Base-by-base conservation (phyloP, 2,888 invertebrate genomes). In the Hetaerina titia region DNA sequence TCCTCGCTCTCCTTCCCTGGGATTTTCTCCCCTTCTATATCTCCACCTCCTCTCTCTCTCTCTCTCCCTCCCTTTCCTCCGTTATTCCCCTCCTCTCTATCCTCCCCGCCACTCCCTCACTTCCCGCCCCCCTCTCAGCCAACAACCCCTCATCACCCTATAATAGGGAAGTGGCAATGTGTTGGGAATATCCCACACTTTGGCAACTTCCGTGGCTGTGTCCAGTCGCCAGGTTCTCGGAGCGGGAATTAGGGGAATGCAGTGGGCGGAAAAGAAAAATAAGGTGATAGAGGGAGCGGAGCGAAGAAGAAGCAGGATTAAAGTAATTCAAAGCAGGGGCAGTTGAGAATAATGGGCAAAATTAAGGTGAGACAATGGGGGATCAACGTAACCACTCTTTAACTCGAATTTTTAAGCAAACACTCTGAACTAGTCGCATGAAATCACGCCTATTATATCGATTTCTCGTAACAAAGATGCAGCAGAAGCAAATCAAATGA, bases 171-270 rank as follows among this genome's bases (percentile, higher is more conserved):
- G 81, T 81, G 81, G 81, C 81, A 81, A 81, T 81, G 25, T 31
- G 81, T 81, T 81, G 31, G 81, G 81, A 81, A 81, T 25, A 81
- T 81, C 81, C 81, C 81, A 81, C 69, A 81, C 81, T 31, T 81
- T 81, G 81, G 81, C 81, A 81, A 81, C 81, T 89, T 89, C n/a
- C 57, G 19, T 22, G 56, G 22, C n/a, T 19, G 22, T 56, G 58
- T 56, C 58, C 89, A n/a, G 58, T n/a, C 17, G 56, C 56, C 89
- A 89, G 19, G 89, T 56, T 57, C 56, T 17, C 11, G 13, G 87
- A 1, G 45, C 15, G 45, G 22, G 22, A 64, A 19, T 19, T 15
- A 64, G 64, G 22, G 64, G 22, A 22, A 64, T 15, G 22, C 17
- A 88, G 88, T 31, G 31, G 56, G 81, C 25, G 45, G 56, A 19